These are phyloP conservation scores for Epirrhoe alternata DNA, from an alignment of 2,888 invertebrate species.

Conservation along the genomic window DNA sequence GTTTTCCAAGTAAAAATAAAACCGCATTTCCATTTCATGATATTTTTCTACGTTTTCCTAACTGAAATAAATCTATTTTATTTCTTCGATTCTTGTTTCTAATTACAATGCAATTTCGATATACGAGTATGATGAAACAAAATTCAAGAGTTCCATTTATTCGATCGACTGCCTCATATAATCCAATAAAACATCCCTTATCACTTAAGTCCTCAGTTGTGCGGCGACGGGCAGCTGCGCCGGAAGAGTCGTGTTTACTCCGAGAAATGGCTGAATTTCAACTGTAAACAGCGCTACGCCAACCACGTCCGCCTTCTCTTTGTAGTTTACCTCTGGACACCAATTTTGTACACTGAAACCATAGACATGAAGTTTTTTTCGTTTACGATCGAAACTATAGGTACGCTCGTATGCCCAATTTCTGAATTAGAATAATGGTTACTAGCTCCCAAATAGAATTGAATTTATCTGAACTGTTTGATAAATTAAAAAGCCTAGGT, in stretches of 20 bases:
- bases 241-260: constrained; percentile 49
- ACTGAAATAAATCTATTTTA: no score
- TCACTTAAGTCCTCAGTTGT: constrained; percentile 24
- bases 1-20: no score
- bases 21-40: no score
- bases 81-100: no score
- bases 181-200: constrained; percentile 27
- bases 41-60: no score
- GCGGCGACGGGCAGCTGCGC: constrained; percentile 42
- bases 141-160: background rate
- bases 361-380: no score
- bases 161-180: constrained; percentile 1
- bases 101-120: background rate
- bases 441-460: no score
- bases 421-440: no score
- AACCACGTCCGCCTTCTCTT: constrained; percentile 11
- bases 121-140: background rate
- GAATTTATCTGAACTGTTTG: no score
- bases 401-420: no score
- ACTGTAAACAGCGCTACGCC: constrained; percentile 47
- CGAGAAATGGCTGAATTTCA: constrained; percentile 55
- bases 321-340: constrained; percentile 16
- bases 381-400: no score
- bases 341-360: background rate
- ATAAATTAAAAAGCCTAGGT: no score